These are phyloP conservation scores for Nymphalis c-album DNA, from an alignment of 2,888 invertebrate genomes.

Conservation along the genomic window DNA sequence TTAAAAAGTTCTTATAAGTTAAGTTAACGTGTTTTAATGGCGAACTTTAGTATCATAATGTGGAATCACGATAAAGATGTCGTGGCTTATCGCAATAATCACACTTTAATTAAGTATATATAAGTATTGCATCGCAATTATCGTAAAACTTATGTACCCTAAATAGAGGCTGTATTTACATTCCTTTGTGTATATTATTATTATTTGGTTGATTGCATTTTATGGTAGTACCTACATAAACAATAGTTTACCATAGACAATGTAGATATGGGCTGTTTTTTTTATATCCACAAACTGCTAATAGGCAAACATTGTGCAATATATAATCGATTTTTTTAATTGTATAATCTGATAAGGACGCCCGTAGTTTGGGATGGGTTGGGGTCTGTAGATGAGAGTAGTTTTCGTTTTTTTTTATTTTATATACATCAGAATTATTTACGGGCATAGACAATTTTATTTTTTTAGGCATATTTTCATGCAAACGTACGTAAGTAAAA, in stretches of 20 bases:
- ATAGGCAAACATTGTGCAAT: slow-evolving; percentile 57
- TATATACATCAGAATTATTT: slow-evolving; percentile 41
- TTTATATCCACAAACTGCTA: slow-evolving; percentile 56
- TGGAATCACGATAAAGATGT: not conserved
- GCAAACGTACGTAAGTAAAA: no score
- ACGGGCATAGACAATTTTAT: slow-evolving; percentile 53
- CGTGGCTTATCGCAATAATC: slow-evolving; percentile 5
- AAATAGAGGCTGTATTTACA: slow-evolving; percentile 57
- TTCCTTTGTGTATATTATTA: slow-evolving; percentile 59
- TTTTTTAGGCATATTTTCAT: not conserved
- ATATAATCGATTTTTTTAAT: slow-evolving; percentile 50
- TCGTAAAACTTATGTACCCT: slow-evolving; percentile 29
- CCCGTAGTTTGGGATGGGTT: slow-evolving; percentile 55
- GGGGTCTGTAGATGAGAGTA: slow-evolving; percentile 55
- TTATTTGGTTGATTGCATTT: slow-evolving; percentile 52
- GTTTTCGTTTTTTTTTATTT: slow-evolving; percentile 33
- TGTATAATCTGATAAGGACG: slow-evolving; percentile 55
- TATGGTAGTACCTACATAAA: slow-evolving; percentile 47
- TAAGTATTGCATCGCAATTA: slow-evolving; percentile 19
- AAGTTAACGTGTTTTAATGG: not conserved
- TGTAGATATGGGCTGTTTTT: slow-evolving; percentile 73
- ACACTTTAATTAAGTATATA: not conserved
- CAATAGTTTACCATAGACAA: slow-evolving; percentile 61
- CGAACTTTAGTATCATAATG: not conserved
- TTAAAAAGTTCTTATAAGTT: not conserved